Evolutionary conservation across 2,113 vertebrate species (phyloP).

Genomic region (Plestiodon gilberti): DNA sequence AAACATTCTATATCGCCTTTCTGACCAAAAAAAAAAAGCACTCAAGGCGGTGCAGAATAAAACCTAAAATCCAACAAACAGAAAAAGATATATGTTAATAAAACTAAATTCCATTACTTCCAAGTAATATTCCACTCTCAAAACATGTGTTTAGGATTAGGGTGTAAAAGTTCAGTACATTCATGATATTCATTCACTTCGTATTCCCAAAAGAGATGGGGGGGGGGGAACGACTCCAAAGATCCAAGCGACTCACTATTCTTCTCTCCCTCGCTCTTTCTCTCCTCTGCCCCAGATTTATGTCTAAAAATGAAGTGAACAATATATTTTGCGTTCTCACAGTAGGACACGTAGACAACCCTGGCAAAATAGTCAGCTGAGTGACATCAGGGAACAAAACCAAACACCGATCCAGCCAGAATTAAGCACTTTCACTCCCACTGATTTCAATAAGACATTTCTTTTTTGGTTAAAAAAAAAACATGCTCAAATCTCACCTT

Average conservation of each 20-base stretch:
- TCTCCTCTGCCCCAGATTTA: not conserved
- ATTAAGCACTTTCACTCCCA: not conserved
- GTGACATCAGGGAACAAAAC: not conserved
- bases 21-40: too few species aligned
- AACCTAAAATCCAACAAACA: not conserved
- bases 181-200: not conserved
- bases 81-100: too few species aligned
- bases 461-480: not conserved
- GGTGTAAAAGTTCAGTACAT: not conserved
- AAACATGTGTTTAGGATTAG: not conserved
- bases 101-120: not conserved
- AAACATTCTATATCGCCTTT: too few species aligned
- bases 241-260: not conserved
- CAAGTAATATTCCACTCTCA: not conserved
- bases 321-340: not conserved
- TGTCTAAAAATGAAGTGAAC: not conserved
- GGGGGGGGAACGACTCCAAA: too few species aligned
- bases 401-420: not conserved
- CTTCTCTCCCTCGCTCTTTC: fast-evolving
- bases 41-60: not conserved
- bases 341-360: not conserved
- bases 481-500: not conserved
- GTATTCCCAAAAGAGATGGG: not conserved
- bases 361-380: not conserved
- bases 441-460: not conserved